Evolutionary conservation across 2,797 vertebrate genomes (phyloP), one percentile per base, ranked within the genome.

Genomic region (Sternarchorhynchus goeldii): DNA sequence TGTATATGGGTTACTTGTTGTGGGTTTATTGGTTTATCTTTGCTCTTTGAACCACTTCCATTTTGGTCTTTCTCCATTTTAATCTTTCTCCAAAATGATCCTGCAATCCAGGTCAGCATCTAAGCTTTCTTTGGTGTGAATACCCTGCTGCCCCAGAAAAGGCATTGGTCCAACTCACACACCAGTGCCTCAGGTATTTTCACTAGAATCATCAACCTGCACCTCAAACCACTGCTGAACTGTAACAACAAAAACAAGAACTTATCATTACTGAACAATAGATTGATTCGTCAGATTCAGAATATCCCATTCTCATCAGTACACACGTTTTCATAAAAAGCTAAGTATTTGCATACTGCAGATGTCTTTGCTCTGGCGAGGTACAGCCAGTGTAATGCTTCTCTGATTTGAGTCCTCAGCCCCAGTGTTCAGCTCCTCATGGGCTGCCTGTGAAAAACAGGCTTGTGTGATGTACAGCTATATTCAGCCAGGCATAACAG

Each of bases 81-180:
- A 25, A 25, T 68, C 4, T 36, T 50, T 17, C 18, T 59, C 18
- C 12, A 50, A 50, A 36, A 65, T 66, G 25, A 21, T 57, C 36
- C 25, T 64, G 59, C 16, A 45, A 55, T 20, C 65, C 56, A 74
- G 56, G 71, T 68, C 20, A 50, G 29, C 20, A 7, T 50, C 71
- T 64, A 20, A 39, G 39, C 70, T 68, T n/a, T 36, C 55, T 74
- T 12, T 62, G 71, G 68, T 74, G 55, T n/a, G n/a, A 55, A 36
- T 20, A 8, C 21, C n/a, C 71, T 67, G 77, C 53, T 74, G 55
- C 18, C 31, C 18, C 12, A 18, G 53, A 65, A 56, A 25, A 73
- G 53, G 17, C 65, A 50, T 36, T 53, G 39, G 53, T 67, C 64
- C n/a, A 67, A 25, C 31, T 66, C 62, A 50, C 12, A 21, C n/a